These are phyloP conservation scores for Iselma pallidipennis DNA, from an alignment of 2,888 invertebrate genomes.

Conservation along the genomic window DNA sequence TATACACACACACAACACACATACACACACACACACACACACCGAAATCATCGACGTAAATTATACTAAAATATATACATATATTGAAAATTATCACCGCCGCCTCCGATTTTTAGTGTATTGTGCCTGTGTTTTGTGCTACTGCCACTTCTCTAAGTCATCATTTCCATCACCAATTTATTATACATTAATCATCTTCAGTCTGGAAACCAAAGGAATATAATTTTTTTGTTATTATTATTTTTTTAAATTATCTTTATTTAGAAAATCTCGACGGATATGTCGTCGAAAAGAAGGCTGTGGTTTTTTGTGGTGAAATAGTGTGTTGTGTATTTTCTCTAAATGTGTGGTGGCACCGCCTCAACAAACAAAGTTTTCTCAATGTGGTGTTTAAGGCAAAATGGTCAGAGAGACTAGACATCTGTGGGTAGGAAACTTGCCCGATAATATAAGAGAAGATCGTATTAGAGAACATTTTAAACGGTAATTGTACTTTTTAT, in stretches of 20 bases:
- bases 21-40: no score
- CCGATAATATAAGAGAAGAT: conserved; percentile 98
- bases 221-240: not conserved
- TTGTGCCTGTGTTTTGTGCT: not conserved
- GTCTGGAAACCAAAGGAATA: not conserved
- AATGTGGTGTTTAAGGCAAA: conserved; percentile 94
- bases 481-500: conserved; percentile 70
- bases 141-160: no score
- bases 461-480: conserved; percentile 97
- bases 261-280: not conserved
- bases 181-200: no score
- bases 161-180: no score
- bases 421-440: conserved; percentile 99
- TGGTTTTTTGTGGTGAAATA: conserved; percentile 23
- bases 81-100: no score
- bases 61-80: no score
- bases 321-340: conserved; percentile 44
- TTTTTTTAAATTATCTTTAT: no score
- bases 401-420: conserved; percentile 99
- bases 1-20: no score
- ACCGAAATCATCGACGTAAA: no score
- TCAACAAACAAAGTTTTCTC: conserved; percentile 71
- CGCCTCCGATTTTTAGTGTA: not conserved
- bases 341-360: conserved; percentile 48
- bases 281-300: conserved; percentile 6